These are phyloP conservation scores for Mallotus villosus DNA, from an alignment of 2,797 vertebrate species.

Conservation along the genomic window DNA sequence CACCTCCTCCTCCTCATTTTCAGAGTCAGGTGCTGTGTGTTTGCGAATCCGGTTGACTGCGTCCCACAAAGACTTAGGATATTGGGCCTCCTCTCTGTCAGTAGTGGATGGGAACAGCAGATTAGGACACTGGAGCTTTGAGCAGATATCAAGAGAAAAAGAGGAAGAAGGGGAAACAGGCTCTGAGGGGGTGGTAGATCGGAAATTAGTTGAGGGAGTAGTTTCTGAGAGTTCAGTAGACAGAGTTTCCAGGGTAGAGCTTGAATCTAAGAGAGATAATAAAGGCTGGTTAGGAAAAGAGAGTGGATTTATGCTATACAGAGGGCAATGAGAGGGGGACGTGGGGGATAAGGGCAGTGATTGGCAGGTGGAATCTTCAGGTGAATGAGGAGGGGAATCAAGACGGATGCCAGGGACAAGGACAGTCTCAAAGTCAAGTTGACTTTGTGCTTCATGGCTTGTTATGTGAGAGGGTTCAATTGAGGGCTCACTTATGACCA, in stretches of 20 bases:
- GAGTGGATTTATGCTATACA: conserved; percentile 15
- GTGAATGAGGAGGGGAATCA: conserved; percentile 3
- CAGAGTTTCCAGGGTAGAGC: background rate
- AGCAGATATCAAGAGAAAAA: conserved; percentile 1
- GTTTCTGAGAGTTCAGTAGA: conserved; percentile 19
- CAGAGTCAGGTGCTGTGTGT: conserved; percentile 92
- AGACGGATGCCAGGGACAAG: background rate
- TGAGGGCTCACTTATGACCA: background rate
- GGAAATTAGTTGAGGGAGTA: conserved; percentile 10
- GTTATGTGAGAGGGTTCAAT: conserved; percentile 14
- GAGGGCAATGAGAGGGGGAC: conserved; percentile 7
- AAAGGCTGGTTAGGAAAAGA: conserved; percentile 17
- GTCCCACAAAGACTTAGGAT: conserved; percentile 79
- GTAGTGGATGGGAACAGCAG: conserved; percentile 3
- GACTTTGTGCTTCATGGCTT: conserved; percentile 18
- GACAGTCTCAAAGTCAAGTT: background rate
- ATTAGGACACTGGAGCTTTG: background rate
- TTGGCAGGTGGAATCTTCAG: conserved; percentile 22
- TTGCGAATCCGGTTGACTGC: conserved; percentile 88
- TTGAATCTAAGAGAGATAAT: conserved; percentile 15
- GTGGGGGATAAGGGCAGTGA: conserved; percentile 11
- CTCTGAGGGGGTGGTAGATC: conserved; percentile 13
- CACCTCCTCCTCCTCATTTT: conserved; percentile 83
- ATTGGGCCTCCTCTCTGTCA: conserved; percentile 39
- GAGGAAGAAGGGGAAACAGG: background rate